phyloP scores from a whole-genome alignment of 1,140 invertebrate genomes.

The Babylonia areolata region DNA sequence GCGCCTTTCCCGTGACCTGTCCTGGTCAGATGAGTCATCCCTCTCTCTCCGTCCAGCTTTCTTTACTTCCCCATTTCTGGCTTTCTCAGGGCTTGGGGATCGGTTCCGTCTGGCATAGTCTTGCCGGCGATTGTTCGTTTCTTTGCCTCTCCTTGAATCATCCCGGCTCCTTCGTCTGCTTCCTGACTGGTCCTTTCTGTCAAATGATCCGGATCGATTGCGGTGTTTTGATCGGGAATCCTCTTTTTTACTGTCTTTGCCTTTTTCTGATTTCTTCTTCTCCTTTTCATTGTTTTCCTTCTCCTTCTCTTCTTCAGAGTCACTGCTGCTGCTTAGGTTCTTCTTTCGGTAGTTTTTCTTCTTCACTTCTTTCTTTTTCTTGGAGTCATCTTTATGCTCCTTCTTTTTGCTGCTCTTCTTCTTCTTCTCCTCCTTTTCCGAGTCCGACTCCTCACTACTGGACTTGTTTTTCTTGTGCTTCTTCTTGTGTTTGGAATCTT shows the following conservation, averaged over 20 bases:
- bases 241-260: neutral
- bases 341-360: conserved; percentile 25
- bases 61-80: neutral
- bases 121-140: neutral
- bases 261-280: conserved; percentile 1
- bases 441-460: conserved; percentile 31
- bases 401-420: conserved; percentile 44
- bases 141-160: conserved; percentile 9
- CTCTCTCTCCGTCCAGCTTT: neutral
- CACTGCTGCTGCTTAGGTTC: conserved; percentile 12
- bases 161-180: neutral
- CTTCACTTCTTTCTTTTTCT: conserved; percentile 29
- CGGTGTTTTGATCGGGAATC: neutral
- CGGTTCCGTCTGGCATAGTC: neutral
- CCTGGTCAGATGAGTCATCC: neutral
- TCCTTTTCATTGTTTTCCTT: conserved; percentile 20
- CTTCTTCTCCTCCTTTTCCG: conserved; percentile 21
- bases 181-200: neutral
- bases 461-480: conserved; percentile 40
- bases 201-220: conserved; percentile 15
- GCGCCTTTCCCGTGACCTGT: neutral
- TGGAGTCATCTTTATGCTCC: neutral
- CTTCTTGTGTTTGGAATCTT: conserved; percentile 44
- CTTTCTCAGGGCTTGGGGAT: neutral
- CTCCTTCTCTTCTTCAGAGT: conserved; percentile 24